Evolutionary conservation across 1,140 invertebrate species (phyloP), one percentile per base, ranked within the genome.

Genomic region (Agraylea sexmaculata): DNA sequence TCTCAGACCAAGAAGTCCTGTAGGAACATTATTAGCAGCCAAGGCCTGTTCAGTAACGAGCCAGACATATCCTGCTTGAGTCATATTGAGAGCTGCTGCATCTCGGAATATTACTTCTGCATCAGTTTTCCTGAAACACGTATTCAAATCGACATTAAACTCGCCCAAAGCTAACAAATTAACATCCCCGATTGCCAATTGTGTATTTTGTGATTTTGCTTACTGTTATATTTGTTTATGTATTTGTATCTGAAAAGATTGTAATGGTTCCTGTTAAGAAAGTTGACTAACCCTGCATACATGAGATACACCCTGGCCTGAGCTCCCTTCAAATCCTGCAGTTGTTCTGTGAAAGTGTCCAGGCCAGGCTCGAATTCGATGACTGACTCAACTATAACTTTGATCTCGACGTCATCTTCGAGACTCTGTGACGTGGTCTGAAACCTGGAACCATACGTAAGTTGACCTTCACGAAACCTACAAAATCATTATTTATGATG

Each of bases 41-140:
- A 96, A 65, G 3, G 88, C 89, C 61, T 95, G 90, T 58, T 96
- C 93, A 2, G 90, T 94, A 3, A 95, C 88, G 55, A 96, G 80
- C 92, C 93, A 97, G n/a, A 91, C 91, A 62, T 91, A 91, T 17
- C 87, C 90, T 30, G 77, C 73, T 7, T 78, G 80, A 0, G 89
- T 92, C 82, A 96, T 87, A 56, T 93, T 92, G 35, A 90, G 66
- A 29, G 68, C 65, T 1, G 78, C 74, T 2, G 91, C 90, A 67
- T 95, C 86, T 39, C 77, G 66, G 64, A 94, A 95, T 57, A 97
- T 90, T 28, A 84, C 75, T 53, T 83, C 76, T 0, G 91, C 88
- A 62, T 96, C 92, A 19, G 76, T 78, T 56, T 83, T 83, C 49
- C 90, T 96, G 57, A 33, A 60, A 54, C 11, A n/a, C n/a, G n/a